Base-by-base conservation (phyloP, 2,888 invertebrate genomes). In the Isotomurus palustris region DNA sequence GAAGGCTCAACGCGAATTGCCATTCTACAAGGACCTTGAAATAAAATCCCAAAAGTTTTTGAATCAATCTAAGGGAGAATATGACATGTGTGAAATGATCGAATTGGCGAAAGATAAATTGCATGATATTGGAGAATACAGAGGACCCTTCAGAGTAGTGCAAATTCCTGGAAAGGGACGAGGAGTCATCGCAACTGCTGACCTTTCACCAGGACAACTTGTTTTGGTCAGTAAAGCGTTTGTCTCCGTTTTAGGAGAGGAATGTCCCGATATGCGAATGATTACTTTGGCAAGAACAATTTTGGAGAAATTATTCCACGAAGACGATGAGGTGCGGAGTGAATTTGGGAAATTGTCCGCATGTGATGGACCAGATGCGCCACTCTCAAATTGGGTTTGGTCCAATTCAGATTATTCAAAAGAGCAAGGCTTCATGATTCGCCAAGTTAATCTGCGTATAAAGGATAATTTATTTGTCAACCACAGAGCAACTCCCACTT, bases 111-210 rank as follows among this genome's bases (percentile, higher is more conserved):
- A 17, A 17, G 40, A 40, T 14, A 19, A 43, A 5, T 3, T 19
- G 3, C 22, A 49, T 5, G 49, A 49, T 8, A 21, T 49, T 12
- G 49, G 19, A 12, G 32, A 49, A 19, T 49, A 49, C 21, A 21
- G 14, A 29, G 49, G 49, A 32, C 49, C 49, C 4, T 17, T 49
- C 4, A 24, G 14, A 32, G 21, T 49, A 5, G 14, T 19, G 8
- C 19, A 12, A 49, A 32, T 49, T 32, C 35, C 49, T 17, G 49
- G 49, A 32, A 49, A 49, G n/a, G 49, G 49, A 3, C 49, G 49
- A n/a, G 49, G 49, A 2, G 3, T 32, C 3, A 3, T 49, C 2
- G 49, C 35, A 5, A 32, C 28, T 12, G 17, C n/a, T 5, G 32
- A 32, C n/a, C n/a, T 49, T n/a, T 6, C 8, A 3, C 29, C 35